Evolutionary conservation across 2,797 vertebrate genomes (phyloP).

Genomic region (Phrynocephalus guinanensis): DNA sequence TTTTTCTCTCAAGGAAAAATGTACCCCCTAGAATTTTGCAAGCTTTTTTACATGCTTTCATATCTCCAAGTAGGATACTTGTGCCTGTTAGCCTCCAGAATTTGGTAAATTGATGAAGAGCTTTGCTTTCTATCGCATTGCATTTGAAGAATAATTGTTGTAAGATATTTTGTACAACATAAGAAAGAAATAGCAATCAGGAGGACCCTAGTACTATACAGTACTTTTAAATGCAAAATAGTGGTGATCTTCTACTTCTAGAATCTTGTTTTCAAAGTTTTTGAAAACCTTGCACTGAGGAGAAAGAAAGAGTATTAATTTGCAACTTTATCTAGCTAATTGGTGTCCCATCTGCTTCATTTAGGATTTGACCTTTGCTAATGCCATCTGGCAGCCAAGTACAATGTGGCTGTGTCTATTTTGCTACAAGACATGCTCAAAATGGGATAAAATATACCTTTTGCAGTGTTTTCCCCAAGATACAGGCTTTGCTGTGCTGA

Average conservation of each 20-base stretch:
- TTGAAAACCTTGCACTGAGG: background rate
- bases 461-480: background rate
- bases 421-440: background rate
- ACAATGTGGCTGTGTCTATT: background rate
- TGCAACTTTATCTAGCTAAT: slow-evolving; percentile 18
- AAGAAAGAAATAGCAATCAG: background rate
- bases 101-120: too few relatives aligned
- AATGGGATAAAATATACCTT: background rate
- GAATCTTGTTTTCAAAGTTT: background rate
- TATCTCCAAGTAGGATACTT: too few relatives aligned
- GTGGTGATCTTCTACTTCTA: background rate
- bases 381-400: background rate
- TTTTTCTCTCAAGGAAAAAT: too few relatives aligned
- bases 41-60: too few relatives aligned
- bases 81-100: too few relatives aligned
- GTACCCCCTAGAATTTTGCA: too few relatives aligned
- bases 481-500: background rate
- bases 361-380: slow-evolving; percentile 2
- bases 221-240: background rate
- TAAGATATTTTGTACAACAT: background rate
- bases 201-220: background rate
- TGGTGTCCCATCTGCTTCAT: slow-evolving; percentile 11
- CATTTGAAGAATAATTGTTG: background rate
- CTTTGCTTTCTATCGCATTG: background rate
- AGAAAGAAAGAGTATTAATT: background rate